A percentile compares a stretch with the other conserved stretches of the same genome.
Conservation (phyloP, 64 coral and sea anemone species). For the Montipora efflorescens region DNA sequence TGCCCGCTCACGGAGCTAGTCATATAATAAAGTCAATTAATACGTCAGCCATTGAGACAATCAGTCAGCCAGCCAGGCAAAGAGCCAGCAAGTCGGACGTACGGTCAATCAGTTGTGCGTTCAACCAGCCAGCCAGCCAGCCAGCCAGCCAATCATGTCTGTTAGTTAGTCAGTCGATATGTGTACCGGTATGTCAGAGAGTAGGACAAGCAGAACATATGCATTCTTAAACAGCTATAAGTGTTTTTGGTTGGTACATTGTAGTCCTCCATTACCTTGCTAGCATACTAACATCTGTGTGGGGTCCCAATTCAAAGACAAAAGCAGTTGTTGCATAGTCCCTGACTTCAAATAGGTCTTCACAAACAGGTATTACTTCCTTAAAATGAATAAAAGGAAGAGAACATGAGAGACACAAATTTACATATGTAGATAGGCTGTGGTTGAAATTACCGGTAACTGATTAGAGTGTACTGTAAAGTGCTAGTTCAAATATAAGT, state of each 20-base stretch:
- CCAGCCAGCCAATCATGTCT: too few species aligned
- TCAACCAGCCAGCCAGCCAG: too few species aligned
- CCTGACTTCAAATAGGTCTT: constrained; percentile 57
- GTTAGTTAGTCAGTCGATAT: too few species aligned
- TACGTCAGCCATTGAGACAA: background rate
- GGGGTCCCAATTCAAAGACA: constrained; percentile 45
- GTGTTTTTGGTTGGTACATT: too few species aligned
- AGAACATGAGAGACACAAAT: background rate
- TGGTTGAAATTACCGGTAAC: too few species aligned
- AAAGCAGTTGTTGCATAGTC: constrained; percentile 44
- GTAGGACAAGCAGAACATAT: too few species aligned
- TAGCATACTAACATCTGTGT: constrained; percentile 9
- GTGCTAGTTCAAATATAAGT: background rate
- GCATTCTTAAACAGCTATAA: too few species aligned
- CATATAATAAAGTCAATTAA: background rate
- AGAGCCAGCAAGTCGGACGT: too few species aligned
- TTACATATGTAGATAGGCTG: background rate
- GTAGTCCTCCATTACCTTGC: constrained; percentile 2
- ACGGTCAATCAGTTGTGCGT: too few species aligned
- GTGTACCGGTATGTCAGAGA: too few species aligned
- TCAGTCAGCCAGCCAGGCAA: background rate
- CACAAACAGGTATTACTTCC: constrained; percentile 16
- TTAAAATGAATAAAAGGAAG: background rate
- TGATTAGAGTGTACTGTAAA: too few species aligned
- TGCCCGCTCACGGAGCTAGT: too few species aligned